phyloP scores from a whole-genome alignment of 2,797 vertebrate genomes.

The Melanogrammus aeglefinus region DNA sequence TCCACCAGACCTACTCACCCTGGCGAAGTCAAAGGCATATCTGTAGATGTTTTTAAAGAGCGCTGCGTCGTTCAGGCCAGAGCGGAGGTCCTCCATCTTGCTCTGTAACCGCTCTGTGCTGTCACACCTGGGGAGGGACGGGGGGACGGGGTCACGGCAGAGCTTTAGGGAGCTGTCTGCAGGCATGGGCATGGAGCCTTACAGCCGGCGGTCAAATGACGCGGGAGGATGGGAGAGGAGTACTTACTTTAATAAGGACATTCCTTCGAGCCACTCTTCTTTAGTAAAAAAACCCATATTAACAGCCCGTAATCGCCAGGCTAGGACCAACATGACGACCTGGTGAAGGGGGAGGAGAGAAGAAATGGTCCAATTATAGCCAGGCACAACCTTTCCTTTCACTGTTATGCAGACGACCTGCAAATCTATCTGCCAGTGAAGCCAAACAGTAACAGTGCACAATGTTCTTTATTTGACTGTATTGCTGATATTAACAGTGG shows the following conservation, averaged over 20 bases:
- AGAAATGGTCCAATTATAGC: too few relatives aligned
- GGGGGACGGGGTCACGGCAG: neutral
- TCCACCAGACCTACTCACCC: slow-evolving; percentile 79
- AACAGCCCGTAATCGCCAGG: slow-evolving; percentile 99
- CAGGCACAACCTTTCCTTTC: too few relatives aligned
- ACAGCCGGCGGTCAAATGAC: neutral
- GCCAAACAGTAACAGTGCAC: too few relatives aligned
- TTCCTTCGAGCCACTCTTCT: slow-evolving; percentile 98
- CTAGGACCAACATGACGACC: slow-evolving; percentile 99
- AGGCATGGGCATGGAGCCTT: neutral
- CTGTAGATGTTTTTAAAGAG: slow-evolving; percentile 99
- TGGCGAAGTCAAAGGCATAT: slow-evolving; percentile 99
- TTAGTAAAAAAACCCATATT: slow-evolving; percentile 99
- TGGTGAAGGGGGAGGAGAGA: neutral
- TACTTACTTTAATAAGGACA: slow-evolving; percentile 96
- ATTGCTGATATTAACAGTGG: too few relatives aligned
- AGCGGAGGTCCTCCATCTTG: slow-evolving; percentile 96
- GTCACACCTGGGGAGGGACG: slow-evolving; percentile 82
- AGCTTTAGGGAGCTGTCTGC: neutral
- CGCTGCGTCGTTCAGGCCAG: slow-evolving; percentile 93
- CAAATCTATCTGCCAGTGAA: too few relatives aligned
- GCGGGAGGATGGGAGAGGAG: neutral
- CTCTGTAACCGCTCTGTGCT: slow-evolving; percentile 96
- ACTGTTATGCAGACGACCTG: too few relatives aligned
- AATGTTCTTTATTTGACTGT: too few relatives aligned